These are phyloP conservation scores for Ceyx margarethae DNA, from an alignment of 2,113 vertebrate species.

Conservation along the genomic window DNA sequence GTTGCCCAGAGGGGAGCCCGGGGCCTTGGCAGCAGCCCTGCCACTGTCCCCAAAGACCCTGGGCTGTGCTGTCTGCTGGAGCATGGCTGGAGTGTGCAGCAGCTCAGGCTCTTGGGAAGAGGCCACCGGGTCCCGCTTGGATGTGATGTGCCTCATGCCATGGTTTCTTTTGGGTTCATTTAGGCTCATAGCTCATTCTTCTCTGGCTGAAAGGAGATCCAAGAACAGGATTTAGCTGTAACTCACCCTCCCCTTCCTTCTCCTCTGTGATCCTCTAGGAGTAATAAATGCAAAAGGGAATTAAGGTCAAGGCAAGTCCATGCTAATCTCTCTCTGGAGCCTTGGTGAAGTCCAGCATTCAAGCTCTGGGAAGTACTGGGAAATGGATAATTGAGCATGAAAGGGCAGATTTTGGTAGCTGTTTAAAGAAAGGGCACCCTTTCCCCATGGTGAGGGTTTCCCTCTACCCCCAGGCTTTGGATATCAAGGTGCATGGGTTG, in stretches of 20 bases:
- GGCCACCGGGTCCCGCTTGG: conserved; percentile 6
- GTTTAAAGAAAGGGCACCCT: background rate
- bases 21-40: conserved; percentile 20
- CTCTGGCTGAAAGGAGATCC: background rate
- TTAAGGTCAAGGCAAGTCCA: background rate
- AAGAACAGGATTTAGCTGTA: background rate
- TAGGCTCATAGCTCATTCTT: background rate
- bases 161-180: background rate
- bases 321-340: background rate
- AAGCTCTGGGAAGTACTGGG: background rate
- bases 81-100: conserved; percentile 7
- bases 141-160: background rate
- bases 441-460: background rate
- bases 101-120: conserved; percentile 38
- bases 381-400: conserved; percentile 5
- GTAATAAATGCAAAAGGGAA: background rate
- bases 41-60: background rate
- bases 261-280: background rate
- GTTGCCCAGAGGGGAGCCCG: background rate
- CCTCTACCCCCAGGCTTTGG: background rate
- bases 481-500: background rate
- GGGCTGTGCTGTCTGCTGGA: background rate
- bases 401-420: background rate
- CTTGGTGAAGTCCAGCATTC: background rate
- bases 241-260: background rate